A percentile compares a stretch with the other conserved stretches of the same genome.
phyloP scores from a whole-genome alignment of 2,797 vertebrate species.

The Periophthalmus magnuspinnatus region DNA sequence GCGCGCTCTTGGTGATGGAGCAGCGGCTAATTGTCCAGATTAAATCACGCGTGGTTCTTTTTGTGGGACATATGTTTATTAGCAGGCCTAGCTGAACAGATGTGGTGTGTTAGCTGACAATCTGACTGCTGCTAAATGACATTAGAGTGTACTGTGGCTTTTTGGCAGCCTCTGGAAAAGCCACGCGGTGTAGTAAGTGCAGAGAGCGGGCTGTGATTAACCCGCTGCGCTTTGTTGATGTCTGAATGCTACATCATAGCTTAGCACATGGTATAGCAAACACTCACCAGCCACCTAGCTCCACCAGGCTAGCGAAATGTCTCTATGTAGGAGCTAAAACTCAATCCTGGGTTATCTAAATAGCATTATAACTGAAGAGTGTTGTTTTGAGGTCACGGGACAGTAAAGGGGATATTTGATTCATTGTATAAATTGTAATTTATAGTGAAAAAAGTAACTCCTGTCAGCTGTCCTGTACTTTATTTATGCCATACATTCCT shows the following conservation, averaged over 20 bases:
- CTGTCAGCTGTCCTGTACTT: background rate
- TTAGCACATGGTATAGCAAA: conserved; percentile 13
- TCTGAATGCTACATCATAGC: conserved; percentile 4
- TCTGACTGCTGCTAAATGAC: background rate
- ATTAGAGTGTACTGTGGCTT: background rate
- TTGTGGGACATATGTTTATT: conserved; percentile 36
- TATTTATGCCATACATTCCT: background rate
- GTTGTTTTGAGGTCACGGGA: background rate
- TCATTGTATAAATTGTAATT: background rate
- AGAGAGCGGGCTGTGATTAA: background rate
- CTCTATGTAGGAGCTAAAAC: background rate
- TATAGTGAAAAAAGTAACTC: background rate
- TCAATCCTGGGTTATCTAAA: background rate
- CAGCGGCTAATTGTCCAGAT: conserved; percentile 19
- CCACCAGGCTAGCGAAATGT: conserved; percentile 24
- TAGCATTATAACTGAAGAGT: background rate
- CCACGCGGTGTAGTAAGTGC: background rate
- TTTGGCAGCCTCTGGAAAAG: background rate
- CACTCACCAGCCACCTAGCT: conserved; percentile 45
- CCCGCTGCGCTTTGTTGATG: conserved; percentile 1
- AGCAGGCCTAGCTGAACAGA: conserved; percentile 53
- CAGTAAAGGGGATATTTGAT: background rate
- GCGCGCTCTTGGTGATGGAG: background rate
- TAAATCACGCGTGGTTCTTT: conserved; percentile 6
- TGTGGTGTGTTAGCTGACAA: background rate